Conservation (phyloP, 2,113 vertebrate genomes). For the Parotia lawesii region DNA sequence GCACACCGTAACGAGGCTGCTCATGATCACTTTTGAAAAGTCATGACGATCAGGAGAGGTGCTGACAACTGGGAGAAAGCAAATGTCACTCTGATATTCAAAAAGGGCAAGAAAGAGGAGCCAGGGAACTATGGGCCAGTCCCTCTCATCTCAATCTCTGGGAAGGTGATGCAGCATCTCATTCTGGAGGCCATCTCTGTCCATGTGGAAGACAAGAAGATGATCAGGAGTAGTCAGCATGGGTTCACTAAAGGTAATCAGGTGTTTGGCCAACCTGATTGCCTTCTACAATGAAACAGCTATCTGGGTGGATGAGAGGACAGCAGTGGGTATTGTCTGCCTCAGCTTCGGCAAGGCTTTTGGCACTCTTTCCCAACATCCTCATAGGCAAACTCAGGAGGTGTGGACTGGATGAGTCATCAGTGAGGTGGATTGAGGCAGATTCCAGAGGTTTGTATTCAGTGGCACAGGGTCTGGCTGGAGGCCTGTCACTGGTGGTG, state of each 20-base stretch:
- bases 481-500: not conserved
- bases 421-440: not conserved
- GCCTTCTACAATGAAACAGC: not conserved
- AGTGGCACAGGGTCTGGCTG: not conserved
- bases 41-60: not conserved
- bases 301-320: not conserved
- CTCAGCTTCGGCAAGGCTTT: not conserved
- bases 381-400: not conserved
- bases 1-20: fast-evolving
- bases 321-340: not conserved
- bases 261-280: not conserved
- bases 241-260: not conserved
- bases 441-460: not conserved
- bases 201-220: not conserved
- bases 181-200: not conserved
- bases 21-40: not conserved
- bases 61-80: not conserved
- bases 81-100: not conserved
- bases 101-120: not conserved
- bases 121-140: not conserved
- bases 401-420: not conserved
- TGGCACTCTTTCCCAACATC: not conserved
- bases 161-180: not conserved
- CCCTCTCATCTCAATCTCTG: not conserved
- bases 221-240: not conserved